phyloP scores from a whole-genome alignment of 2,888 invertebrate species.

The Leptopilina syphax region DNA sequence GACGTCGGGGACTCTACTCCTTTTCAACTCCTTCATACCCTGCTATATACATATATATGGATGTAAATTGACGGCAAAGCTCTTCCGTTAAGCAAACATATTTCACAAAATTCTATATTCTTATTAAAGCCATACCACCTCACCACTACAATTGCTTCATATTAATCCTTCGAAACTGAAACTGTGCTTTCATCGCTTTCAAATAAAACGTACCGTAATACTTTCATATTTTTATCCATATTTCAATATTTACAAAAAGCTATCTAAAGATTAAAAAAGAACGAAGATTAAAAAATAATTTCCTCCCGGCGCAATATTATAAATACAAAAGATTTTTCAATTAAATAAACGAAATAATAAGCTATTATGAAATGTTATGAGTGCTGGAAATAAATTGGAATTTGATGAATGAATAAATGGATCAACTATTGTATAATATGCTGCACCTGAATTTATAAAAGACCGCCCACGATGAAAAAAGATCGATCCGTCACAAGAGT shows the following conservation, averaged over 20 bases:
- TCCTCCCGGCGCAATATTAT: too few relatives aligned
- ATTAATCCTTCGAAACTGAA: constrained; percentile 10
- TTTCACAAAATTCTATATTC: constrained; percentile 9
- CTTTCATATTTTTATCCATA: not conserved
- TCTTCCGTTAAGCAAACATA: constrained; percentile 1
- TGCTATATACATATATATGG: too few relatives aligned
- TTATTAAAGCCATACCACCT: constrained; percentile 20
- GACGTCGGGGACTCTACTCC: constrained; percentile 2
- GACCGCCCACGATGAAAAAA: constrained; percentile 7
- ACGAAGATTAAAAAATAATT: too few relatives aligned
- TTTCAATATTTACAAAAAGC: too few relatives aligned
- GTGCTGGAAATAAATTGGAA: too few relatives aligned
- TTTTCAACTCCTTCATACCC: constrained; percentile 12
- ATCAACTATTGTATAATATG: too few relatives aligned
- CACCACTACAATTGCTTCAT: not conserved
- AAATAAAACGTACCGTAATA: not conserved
- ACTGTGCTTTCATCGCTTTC: not conserved
- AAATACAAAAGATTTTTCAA: too few relatives aligned
- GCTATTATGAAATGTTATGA: too few relatives aligned
- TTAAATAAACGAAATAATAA: too few relatives aligned
- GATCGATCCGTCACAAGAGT: constrained; percentile 24
- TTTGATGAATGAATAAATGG: too few relatives aligned
- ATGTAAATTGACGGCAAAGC: not conserved
- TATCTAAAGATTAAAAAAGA: too few relatives aligned
- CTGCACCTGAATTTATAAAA: constrained; percentile 1